Conservation (phyloP, 2,113 vertebrate genomes). For the Leucopternis melanops region DNA sequence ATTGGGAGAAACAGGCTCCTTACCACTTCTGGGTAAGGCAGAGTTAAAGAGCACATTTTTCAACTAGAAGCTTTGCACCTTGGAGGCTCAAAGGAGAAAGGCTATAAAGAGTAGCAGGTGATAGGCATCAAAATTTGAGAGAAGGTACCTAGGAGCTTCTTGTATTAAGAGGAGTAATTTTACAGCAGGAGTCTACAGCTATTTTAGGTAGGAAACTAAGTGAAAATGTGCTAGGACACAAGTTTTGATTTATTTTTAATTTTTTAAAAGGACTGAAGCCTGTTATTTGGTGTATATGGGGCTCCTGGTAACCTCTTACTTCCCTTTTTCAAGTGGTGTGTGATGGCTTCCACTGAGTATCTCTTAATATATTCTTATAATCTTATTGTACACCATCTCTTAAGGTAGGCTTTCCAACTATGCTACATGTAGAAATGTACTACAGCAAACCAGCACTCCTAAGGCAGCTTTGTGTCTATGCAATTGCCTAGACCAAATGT, state of each 20-base stretch:
- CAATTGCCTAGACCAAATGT: neutral
- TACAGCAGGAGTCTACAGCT: neutral
- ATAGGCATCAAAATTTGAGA: neutral
- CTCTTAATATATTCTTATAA: neutral
- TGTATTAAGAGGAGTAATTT: neutral
- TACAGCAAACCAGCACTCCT: neutral
- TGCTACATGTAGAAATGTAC: neutral
- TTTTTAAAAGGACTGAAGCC: neutral
- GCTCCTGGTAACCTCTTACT: neutral
- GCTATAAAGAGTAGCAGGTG: neutral
- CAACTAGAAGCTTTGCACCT: neutral
- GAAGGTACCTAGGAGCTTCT: neutral
- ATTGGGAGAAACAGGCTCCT: neutral
- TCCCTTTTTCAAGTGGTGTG: neutral
- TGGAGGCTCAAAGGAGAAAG: neutral
- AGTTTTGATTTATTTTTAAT: neutral
- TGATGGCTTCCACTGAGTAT: neutral
- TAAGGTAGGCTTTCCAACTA: neutral
- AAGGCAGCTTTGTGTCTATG: neutral
- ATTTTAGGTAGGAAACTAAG: neutral
- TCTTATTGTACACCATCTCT: neutral
- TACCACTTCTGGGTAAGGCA: neutral
- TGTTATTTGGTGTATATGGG: neutral
- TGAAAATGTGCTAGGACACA: neutral
- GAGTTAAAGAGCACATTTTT: neutral